Conservation (phyloP, 2,113 vertebrate species). For the Ptilorrhoa leucosticta region DNA sequence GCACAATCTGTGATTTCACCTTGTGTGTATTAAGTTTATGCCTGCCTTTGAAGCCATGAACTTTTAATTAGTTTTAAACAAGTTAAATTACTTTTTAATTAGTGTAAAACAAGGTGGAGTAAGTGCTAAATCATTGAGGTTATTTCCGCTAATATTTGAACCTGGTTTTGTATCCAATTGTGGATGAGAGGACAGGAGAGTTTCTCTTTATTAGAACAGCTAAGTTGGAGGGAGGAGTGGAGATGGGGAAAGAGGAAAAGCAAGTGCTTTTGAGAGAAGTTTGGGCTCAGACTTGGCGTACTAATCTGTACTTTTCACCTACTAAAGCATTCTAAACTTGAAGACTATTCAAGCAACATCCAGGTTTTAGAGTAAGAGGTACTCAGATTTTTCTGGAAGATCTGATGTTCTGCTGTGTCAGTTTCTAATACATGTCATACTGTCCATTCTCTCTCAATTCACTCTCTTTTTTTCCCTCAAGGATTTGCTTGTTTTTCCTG, state of each 20-base stretch:
- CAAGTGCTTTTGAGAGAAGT: not conserved
- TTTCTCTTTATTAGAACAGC: not conserved
- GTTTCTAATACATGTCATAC: not conserved
- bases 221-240: not conserved
- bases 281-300: not conserved
- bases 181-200: not conserved
- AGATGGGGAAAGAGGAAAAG: not conserved
- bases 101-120: not conserved
- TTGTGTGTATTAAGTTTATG: not conserved
- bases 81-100: not conserved
- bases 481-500: not conserved
- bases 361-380: not conserved
- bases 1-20: not conserved
- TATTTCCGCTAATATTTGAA: not conserved
- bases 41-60: not conserved
- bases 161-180: not conserved
- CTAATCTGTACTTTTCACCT: not conserved
- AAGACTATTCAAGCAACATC: not conserved
- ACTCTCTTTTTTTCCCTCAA: not conserved
- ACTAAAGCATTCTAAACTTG: not conserved
- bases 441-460: not conserved
- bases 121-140: not conserved
- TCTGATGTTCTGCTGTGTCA: not conserved
- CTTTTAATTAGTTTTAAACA: not conserved
- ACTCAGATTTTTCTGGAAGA: not conserved